A percentile compares a stretch with the other conserved stretches of the same genome.
Evolutionary conservation across 2,888 invertebrate species (phyloP).

Genomic region (Aspidapion aeneum): DNA sequence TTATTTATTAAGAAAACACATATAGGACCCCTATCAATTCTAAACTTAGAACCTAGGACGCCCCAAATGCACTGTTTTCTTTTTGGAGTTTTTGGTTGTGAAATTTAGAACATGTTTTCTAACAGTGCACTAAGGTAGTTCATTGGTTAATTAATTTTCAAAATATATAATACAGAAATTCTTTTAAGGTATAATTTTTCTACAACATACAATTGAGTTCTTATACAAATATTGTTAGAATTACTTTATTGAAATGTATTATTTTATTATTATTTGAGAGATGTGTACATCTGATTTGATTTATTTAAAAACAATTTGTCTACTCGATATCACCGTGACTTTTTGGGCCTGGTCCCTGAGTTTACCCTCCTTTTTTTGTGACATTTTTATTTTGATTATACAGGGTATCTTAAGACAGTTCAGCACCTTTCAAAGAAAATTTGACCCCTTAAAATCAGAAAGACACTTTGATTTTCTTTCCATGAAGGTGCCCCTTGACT

Average conservation of each 20-base stretch:
- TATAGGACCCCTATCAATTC: neutral
- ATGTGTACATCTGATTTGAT: conserved; percentile 46
- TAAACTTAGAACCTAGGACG: conserved; percentile 33
- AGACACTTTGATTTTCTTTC: too few species aligned
- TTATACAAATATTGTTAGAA: conserved; percentile 32
- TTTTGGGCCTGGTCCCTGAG: conserved; percentile 53
- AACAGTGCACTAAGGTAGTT: conserved; percentile 42
- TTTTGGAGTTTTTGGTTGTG: conserved; percentile 21
- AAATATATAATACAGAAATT: conserved; percentile 33
- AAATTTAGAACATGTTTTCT: conserved; percentile 40
- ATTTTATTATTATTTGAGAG: conserved; percentile 41
- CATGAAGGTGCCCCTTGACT: too few species aligned
- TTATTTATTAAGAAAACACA: neutral
- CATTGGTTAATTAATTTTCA: conserved; percentile 30
- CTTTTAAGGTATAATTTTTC: conserved; percentile 28
- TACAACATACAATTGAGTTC: conserved; percentile 47
- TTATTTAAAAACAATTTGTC: conserved; percentile 43
- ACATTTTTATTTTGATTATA: conserved; percentile 12
- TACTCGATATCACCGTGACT: conserved; percentile 51
- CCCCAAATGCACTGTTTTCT: conserved; percentile 41
- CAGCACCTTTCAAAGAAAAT: too few species aligned
- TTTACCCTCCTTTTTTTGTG: conserved; percentile 46
- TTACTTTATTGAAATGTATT: conserved; percentile 45
- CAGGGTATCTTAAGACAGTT: neutral
- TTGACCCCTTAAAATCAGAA: too few species aligned